A percentile compares a stretch with the other conserved stretches of the same genome.
phyloP scores from a whole-genome alignment of 2,888 invertebrate genomes.

The Xylota sylvarum region DNA sequence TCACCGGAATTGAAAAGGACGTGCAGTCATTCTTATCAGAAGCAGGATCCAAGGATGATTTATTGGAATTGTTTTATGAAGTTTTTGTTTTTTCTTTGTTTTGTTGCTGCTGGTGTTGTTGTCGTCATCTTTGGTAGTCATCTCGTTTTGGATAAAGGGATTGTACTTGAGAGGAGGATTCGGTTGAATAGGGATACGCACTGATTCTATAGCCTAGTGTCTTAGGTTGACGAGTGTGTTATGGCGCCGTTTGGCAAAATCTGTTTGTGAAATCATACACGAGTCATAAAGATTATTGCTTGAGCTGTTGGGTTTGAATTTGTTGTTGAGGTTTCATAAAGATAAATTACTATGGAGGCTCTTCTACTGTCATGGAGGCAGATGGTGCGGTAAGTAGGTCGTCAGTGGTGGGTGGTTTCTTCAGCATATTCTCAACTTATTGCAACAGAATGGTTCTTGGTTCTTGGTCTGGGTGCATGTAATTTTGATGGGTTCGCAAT shows the following conservation, averaged over 20 bases:
- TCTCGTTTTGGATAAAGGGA: background rate
- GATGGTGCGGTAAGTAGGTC: background rate
- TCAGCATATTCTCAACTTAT: no score
- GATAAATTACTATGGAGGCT: background rate
- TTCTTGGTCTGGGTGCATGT: no score
- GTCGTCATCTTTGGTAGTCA: constrained; percentile 13
- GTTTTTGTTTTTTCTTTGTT: constrained; percentile 13
- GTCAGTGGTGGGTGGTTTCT: no score
- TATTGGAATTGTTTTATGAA: constrained; percentile 72
- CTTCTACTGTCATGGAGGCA: background rate
- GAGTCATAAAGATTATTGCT: background rate
- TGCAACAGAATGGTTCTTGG: no score
- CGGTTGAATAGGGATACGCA: background rate
- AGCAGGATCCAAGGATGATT: constrained; percentile 67
- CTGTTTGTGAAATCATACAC: background rate
- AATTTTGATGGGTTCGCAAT: no score
- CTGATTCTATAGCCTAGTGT: background rate
- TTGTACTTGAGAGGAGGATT: background rate
- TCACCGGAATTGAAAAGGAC: constrained; percentile 75
- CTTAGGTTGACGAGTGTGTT: constrained; percentile 3
- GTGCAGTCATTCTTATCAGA: constrained; percentile 71
- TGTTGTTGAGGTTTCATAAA: background rate
- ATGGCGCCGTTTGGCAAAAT: background rate
- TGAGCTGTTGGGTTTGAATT: background rate
- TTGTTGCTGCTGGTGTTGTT: no score